Conservation (phyloP, 2,113 vertebrate species). For the Hypocryptadius cinnamomeus region DNA sequence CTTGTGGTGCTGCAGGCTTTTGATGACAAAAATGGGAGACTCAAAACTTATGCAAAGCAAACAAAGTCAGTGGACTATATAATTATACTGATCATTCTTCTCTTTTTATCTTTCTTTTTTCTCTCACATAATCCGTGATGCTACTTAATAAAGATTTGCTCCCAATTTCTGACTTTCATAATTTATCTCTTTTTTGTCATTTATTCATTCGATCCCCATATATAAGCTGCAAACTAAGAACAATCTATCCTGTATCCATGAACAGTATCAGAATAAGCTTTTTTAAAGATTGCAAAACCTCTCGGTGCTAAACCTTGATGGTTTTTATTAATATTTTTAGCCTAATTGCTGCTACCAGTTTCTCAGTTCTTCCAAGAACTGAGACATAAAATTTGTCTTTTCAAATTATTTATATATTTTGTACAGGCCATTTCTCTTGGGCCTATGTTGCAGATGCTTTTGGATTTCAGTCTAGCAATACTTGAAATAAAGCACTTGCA, state of each 20-base stretch:
- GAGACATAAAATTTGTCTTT: background rate
- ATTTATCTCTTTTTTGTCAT: background rate
- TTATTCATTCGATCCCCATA: background rate
- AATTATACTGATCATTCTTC: background rate
- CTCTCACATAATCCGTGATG: background rate
- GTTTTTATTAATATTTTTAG: background rate
- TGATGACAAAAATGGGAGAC: background rate
- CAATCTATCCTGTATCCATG: background rate
- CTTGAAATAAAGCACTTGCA: background rate
- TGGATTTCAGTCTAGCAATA: background rate
- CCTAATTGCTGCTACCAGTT: background rate
- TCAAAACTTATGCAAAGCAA: background rate
- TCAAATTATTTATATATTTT: background rate
- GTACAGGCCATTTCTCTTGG: background rate
- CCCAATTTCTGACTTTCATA: background rate
- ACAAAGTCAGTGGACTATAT: background rate
- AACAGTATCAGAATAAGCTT: background rate
- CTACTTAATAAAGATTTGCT: background rate
- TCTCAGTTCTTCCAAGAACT: background rate
- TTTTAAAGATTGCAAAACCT: background rate
- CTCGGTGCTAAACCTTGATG: fast-evolving
- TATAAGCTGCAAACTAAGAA: background rate
- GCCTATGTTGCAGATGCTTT: background rate
- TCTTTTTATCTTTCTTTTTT: background rate
- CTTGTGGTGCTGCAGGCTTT: slow-evolving; percentile 54